Percentiles rank a stretch among this genome's conserved stretches.
Evolutionary conservation across 2,888 invertebrate genomes (phyloP).

Genomic region (Aphodius sticticus): DNA sequence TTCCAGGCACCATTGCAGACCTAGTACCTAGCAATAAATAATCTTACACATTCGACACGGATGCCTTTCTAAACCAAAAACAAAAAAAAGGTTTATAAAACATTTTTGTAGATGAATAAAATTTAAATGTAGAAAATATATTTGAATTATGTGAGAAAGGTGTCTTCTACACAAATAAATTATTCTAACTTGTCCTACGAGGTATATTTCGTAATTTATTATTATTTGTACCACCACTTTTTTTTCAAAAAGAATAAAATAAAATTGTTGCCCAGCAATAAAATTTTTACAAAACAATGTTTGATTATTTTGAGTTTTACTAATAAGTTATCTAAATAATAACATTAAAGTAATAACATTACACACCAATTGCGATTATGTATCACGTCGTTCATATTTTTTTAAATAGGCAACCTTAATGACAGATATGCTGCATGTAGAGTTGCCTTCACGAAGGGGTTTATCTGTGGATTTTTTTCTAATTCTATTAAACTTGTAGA

Average conservation of each 20-base stretch:
- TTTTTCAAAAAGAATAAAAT: not conserved
- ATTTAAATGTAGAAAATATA: not conserved
- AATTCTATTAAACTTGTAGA: conserved; percentile 20
- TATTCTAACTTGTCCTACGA: too few relatives aligned
- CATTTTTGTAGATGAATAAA: too few relatives aligned
- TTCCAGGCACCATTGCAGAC: conserved; percentile 50
- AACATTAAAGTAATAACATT: not conserved
- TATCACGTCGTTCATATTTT: not conserved
- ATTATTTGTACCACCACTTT: too few relatives aligned
- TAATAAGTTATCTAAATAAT: not conserved
- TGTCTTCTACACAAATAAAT: not conserved
- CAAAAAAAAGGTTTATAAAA: too few relatives aligned
- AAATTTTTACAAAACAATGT: not conserved
- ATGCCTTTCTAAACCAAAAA: not conserved
- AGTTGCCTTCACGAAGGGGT: conserved; percentile 23
- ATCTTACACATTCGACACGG: not conserved
- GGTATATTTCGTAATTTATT: too few relatives aligned
- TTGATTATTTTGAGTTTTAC: not conserved
- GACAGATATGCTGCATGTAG: not conserved
- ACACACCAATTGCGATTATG: too few relatives aligned
- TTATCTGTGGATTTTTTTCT: conserved; percentile 15
- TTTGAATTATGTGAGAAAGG: not conserved
- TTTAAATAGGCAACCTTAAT: conserved; percentile 30
- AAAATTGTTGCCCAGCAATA: not conserved
- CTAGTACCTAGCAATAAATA: conserved; percentile 39